Evolutionary conservation across 2,888 invertebrate species (phyloP), one percentile per base, ranked within the genome.

Genomic region (Tyria jacobaeae): DNA sequence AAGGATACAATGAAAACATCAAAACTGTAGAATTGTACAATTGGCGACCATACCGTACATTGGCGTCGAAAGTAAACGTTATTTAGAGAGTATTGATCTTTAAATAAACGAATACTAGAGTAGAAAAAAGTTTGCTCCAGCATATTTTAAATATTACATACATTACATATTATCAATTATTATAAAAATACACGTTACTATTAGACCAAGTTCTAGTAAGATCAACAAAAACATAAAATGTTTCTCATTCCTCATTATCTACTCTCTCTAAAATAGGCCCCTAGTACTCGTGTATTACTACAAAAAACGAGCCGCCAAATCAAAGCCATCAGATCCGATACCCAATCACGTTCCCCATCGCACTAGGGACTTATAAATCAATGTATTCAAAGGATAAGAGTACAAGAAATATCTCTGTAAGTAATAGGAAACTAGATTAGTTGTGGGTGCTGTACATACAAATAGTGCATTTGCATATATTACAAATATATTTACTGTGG

Each of bases 391-490:
- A 79, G 72, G 73, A 71, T 60, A 72, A 74, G 64, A 68, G 66
- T 64, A 68, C 47, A 57, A 68, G 62, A 61, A 60, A 66, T 66
- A 62, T 59, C 66, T 64, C 53, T 56, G 59, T 60, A 62, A 50
- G 57, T 51, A 39, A n/a, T 61, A 44, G 52, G 35, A 47, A 57
- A 49, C 59, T 71, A 80, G 77, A 81, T 83, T 80, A 79, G 70
- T 68, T 64, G 70, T 41, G 55, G 59, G 76, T 65, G 10, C 17
- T 68, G 76, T 76, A 79, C 81, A 80, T 82, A 77, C 70, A 73
- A 79, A 81, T 82, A 71, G 77, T 75, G 56, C 54, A 57, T 82
- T 79, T 70, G 71, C 78, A 77, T 78, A 71, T 17, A 62, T 67
- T 61, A 60, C 60, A 66, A 68, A 37, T 37, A n/a, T n/a, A 47